These are phyloP conservation scores for Heliconius aoede DNA, from an alignment of 2,888 invertebrate species.

Conservation along the genomic window DNA sequence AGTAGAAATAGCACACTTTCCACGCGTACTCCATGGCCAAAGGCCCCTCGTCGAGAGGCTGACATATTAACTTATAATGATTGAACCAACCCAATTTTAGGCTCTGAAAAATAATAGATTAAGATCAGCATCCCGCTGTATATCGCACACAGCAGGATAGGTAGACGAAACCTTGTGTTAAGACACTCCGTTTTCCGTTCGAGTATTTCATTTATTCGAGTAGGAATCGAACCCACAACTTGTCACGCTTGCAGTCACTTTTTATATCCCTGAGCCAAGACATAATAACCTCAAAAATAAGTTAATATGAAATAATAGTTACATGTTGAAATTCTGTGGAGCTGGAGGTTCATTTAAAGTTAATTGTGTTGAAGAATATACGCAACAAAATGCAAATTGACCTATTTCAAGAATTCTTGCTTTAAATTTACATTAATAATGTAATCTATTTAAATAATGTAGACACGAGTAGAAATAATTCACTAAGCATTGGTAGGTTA, in stretches of 20 bases:
- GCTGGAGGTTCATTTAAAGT: neutral
- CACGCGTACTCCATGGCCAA: slow-evolving; percentile 83
- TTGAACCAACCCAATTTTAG: slow-evolving; percentile 82
- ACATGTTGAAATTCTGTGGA: neutral
- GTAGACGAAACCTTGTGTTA: no score
- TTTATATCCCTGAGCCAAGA: no score
- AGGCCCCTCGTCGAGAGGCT: slow-evolving; percentile 87
- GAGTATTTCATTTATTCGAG: no score
- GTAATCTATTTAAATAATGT: neutral
- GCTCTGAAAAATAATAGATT: slow-evolving; percentile 64
- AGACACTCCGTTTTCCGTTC: no score
- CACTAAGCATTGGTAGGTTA: no score
- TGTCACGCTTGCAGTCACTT: no score
- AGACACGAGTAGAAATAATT: neutral
- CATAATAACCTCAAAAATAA: no score
- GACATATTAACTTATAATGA: slow-evolving; percentile 87
- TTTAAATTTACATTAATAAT: neutral
- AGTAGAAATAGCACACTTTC: slow-evolving; percentile 86
- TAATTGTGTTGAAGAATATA: neutral
- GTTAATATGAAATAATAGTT: neutral
- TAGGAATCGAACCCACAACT: no score
- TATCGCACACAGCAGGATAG: no score
- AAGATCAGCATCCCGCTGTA: no score
- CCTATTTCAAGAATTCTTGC: neutral
- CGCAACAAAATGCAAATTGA: neutral